Base-by-base conservation (phyloP, 2,113 vertebrate genomes). In the Penelope pileata region DNA sequence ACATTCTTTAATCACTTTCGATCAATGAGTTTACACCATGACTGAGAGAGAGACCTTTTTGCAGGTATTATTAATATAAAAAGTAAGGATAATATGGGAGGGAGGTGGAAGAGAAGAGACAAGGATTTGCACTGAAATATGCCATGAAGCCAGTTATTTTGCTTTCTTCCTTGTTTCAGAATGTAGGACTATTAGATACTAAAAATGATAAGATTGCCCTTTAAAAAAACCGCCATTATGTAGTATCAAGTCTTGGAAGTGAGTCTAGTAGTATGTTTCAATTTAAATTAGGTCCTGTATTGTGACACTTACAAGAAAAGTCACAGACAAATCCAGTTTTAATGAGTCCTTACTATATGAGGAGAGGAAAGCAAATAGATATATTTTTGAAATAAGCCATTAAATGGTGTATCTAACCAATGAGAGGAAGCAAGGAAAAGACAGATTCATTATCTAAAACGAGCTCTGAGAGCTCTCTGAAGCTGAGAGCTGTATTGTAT, bases 301-400 rank as follows among this genome's bases (percentile, higher is more conserved):
- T 96, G 68, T 93, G 67, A 74, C 78, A 64, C 29, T 81, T 81
- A 50, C 14, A 80, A 86, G 54, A 79, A 96, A 96, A 78, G 27
- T n/a, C 40, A 82, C 26, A 86, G 72, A 88, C 48, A 92, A 81
- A 95, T 85, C 36, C 63, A 62, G 36, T 92, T 97, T 97, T 95
- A 96, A 96, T 95, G 91, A 94, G 69, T 50, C 23, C 45, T 93
- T 94, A 48, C 16, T 62, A 13, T 63, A 59, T 70, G 82, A 91
- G 38, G 43, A 89, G 9, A 42, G 32, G 27, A 86, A 84, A 94
- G 64, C 9, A 93, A 82, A 77, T 7, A 79, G 56, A 82, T 66
- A 77, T 29, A 83, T 74, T 87, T 86, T 90, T 90, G 58, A 96
- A 89, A 92, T 5, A 9, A 91, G 38, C 47, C 64, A 54, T 80